Conservation (phyloP, 2,797 vertebrate genomes). For the Gymnoscopelus microlampas region DNA sequence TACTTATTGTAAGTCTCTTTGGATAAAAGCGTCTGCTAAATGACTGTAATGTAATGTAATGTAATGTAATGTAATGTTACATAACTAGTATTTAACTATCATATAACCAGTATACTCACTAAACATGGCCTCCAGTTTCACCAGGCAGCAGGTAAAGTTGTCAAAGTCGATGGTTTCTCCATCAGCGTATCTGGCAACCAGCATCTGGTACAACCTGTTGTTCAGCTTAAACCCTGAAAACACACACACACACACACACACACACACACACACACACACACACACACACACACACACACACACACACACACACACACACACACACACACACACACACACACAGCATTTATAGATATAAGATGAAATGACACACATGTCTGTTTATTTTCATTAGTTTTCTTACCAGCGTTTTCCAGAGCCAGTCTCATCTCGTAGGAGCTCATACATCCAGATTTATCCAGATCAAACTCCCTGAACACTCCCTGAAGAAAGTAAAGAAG, state of each 20-base stretch:
- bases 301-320: too few species aligned
- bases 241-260: neutral
- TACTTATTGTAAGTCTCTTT: too few species aligned
- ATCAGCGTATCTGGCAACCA: conserved; percentile 90
- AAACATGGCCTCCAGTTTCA: conserved; percentile 94
- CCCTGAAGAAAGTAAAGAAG: conserved; percentile 70
- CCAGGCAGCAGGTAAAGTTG: conserved; percentile 91
- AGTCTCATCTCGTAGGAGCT: conserved; percentile 93
- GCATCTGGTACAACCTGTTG: conserved; percentile 87
- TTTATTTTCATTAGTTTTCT: neutral
- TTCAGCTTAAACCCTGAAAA: conserved; percentile 89
- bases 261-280: neutral
- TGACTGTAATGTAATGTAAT: too few species aligned
- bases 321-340: too few species aligned
- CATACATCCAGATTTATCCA: conserved; percentile 91
- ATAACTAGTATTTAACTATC: neutral
- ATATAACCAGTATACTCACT: conserved; percentile 68
- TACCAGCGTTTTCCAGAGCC: conserved; percentile 90
- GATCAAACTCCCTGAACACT: conserved; percentile 87
- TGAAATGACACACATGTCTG: neutral
- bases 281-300: too few species aligned
- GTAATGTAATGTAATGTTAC: too few species aligned
- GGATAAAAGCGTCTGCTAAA: too few species aligned
- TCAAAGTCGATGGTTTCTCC: conserved; percentile 86
- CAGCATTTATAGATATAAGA: too few species aligned